Conservation (phyloP, 2,888 invertebrate species). For the Nasonovia ribisnigri region DNA sequence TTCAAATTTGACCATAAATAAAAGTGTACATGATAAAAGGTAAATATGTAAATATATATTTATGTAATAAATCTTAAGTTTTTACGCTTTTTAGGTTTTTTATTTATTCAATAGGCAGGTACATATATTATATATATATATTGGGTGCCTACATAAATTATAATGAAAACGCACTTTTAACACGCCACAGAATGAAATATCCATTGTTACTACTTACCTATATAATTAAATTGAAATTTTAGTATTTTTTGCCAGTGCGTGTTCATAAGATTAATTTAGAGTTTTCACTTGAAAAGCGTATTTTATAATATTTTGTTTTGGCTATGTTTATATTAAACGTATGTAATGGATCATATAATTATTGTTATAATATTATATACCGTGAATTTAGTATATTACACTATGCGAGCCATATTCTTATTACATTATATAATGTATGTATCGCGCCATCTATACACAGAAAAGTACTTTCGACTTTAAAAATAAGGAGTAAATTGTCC, state of each 20-base stretch:
- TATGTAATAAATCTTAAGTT: not conserved
- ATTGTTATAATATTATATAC: not conserved
- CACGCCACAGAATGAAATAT: not conserved
- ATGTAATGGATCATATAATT: not conserved
- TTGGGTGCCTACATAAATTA: not conserved
- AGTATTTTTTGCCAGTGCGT: not conserved
- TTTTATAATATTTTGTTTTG: not conserved
- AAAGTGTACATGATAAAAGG: not conserved
- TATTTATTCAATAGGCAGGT: not conserved
- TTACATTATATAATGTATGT: not conserved
- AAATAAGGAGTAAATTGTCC: not conserved
- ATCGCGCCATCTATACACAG: not conserved
- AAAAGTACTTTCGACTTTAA: not conserved
- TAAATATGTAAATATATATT: not conserved
- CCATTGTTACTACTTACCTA: not conserved
- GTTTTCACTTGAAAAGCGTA: not conserved
- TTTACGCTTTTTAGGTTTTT: not conserved
- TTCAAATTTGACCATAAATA: not conserved
- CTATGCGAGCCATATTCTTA: not conserved
- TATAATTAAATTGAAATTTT: not conserved
- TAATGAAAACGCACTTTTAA: not conserved
- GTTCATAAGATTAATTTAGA: not conserved
- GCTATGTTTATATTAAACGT: not conserved
- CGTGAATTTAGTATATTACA: not conserved
- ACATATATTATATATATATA: not conserved